These are phyloP conservation scores for Oreochromis tanganicae DNA, from an alignment of 2,113 vertebrate species.

Conservation along the genomic window DNA sequence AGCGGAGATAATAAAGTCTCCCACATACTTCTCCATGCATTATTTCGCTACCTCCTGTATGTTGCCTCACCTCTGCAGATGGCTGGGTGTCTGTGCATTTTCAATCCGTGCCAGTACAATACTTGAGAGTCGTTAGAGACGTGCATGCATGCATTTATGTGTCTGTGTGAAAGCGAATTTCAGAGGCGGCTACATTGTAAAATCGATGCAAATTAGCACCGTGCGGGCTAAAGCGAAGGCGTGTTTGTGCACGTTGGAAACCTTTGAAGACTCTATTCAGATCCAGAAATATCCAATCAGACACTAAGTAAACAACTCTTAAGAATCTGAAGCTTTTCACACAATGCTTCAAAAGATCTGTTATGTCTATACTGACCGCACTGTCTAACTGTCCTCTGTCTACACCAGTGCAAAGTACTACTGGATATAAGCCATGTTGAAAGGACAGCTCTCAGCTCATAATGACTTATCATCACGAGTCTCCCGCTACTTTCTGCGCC, in stretches of 20 bases:
- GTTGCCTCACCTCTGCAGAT: not conserved
- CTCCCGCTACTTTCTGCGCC: not conserved
- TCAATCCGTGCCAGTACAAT: not conserved
- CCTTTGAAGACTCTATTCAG: not conserved
- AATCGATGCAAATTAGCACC: not conserved
- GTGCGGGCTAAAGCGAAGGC: not conserved
- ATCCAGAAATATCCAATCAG: not conserved
- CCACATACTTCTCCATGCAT: not conserved
- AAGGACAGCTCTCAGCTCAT: slow-evolving; percentile 13
- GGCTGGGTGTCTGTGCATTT: not conserved
- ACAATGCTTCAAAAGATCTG: not conserved
- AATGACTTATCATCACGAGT: slow-evolving; percentile 29
- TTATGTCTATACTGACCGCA: not conserved
- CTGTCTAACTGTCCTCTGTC: not conserved
- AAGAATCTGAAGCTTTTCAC: not conserved
- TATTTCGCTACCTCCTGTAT: not conserved
- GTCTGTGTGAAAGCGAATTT: not conserved
- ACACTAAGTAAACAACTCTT: not conserved
- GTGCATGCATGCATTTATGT: not conserved
- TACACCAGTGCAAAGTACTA: not conserved
- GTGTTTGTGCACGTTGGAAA: not conserved
- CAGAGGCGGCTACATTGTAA: not conserved
- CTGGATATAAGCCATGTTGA: not conserved
- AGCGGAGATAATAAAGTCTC: not conserved
- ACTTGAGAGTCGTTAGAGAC: not conserved